Base-by-base conservation (phyloP, 92 coral and sea anemone species). In the Zoanthus gigantus region DNA sequence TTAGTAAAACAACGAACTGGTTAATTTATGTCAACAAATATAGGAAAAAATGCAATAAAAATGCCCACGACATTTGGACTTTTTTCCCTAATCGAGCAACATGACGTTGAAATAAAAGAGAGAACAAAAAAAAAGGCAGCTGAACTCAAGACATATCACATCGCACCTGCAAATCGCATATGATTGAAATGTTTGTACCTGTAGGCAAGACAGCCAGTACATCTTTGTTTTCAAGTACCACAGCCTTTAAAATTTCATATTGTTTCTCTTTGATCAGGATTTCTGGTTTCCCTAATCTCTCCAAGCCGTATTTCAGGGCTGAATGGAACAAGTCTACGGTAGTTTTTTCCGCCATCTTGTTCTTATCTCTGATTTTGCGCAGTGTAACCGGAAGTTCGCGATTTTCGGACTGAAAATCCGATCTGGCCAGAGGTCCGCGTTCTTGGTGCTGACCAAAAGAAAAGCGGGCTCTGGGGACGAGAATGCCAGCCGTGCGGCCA, bases 281-380 rank as follows among this genome's bases (percentile, higher is more conserved):
- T 60, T 60, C 66, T 60, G 66, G 66, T 60, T 60, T 60, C 66
- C 66, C 18, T 60, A 60, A 60, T 60, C 18, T 60, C 66, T 60
- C 18, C 66, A 60, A 60, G 66, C 66, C 66, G 66, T 60, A 60
- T 60, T 60, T 60, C 18, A 60, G 66, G 66, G 66, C 74, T n/a
- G 66, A 60, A 60, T 60, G 66, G 2, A 60, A 60, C 60, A 54
- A 54, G 60, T 3, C 60, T 54, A 54, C 12, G 60, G 5, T 54
- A 54, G 60, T 54, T 54, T 54, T 54, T 12, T 54, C 12, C 12
- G 60, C 60, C 60, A 3, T 54, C 3, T 50, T 50, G 56, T 54
- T 54, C 60, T 54, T 16, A 54, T 54, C 60, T 54, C 60, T 54
- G 60, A 54, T 54, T 54, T 54, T 3, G 60, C 60, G 12, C 60